Conservation (phyloP, 2,113 vertebrate species). For the Thamnophis sirtalis region DNA sequence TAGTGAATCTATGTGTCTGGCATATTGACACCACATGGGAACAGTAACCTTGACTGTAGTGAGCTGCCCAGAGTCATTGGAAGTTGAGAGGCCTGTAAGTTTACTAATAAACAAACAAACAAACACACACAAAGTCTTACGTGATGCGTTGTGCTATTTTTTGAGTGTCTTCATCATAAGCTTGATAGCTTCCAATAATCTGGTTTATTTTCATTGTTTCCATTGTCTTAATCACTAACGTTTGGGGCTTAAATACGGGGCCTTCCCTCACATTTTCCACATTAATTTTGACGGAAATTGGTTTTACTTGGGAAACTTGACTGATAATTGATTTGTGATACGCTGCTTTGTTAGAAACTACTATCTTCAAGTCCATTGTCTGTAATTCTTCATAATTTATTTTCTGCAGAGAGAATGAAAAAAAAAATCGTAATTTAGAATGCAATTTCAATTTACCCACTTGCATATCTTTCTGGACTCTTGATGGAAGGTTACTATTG, state of each 20-base stretch:
- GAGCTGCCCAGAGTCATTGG: neutral
- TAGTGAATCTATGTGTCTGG: neutral
- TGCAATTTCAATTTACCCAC: neutral
- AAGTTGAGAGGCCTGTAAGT: neutral
- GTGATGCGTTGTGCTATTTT: slow-evolving; percentile 42
- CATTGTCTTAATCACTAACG: slow-evolving; percentile 42
- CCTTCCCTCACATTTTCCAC: slow-evolving; percentile 73
- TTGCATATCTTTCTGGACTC: neutral
- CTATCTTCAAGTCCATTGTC: slow-evolving; percentile 60
- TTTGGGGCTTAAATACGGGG: slow-evolving; percentile 59
- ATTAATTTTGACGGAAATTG: slow-evolving; percentile 69
- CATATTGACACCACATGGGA: neutral
- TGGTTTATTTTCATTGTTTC: slow-evolving; percentile 49
- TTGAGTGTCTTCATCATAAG: slow-evolving; percentile 69
- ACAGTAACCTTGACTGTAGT: neutral
- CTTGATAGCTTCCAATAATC: slow-evolving; percentile 70
- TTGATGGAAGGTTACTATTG: neutral
- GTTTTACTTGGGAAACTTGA: slow-evolving; percentile 47
- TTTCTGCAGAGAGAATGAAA: slow-evolving; percentile 51
- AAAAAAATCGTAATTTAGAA: neutral
- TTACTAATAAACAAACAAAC: neutral
- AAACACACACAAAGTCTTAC: slow-evolving; percentile 56
- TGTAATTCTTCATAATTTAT: slow-evolving; percentile 71
- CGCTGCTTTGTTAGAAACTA: slow-evolving; percentile 74
- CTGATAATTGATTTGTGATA: slow-evolving; percentile 71